Evolutionary conservation across 2,888 invertebrate species (phyloP).

Genomic region (Luffia ferchaultella): DNA sequence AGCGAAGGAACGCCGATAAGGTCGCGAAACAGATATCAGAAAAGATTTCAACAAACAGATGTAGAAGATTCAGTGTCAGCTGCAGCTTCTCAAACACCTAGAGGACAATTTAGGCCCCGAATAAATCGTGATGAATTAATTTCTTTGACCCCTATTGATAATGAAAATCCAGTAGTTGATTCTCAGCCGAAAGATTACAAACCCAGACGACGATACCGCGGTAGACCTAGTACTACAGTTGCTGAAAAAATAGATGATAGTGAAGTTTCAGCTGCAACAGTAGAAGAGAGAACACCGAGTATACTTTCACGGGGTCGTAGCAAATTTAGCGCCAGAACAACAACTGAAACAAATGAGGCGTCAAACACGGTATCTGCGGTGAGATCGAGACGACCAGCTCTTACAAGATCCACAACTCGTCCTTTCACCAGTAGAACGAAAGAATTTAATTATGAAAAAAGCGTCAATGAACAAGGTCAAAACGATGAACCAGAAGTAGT

Average conservation of each 20-base stretch:
- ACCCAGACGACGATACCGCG: slow-evolving; percentile 20
- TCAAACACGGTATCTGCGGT: slow-evolving; percentile 16
- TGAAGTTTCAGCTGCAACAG: slow-evolving; percentile 46
- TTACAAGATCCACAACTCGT: slow-evolving; percentile 48
- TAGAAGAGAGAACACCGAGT: slow-evolving; percentile 37
- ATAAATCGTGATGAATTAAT: slow-evolving; percentile 55
- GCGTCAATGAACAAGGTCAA: slow-evolving; percentile 19
- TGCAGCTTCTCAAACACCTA: slow-evolving; percentile 39
- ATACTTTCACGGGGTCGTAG: slow-evolving; percentile 41
- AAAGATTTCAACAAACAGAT: slow-evolving; percentile 23
- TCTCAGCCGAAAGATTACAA: slow-evolving; percentile 18
- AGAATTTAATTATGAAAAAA: slow-evolving; percentile 11
- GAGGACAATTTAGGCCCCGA: slow-evolving; percentile 39
- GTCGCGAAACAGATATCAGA: slow-evolving; percentile 27
- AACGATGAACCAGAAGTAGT: slow-evolving; percentile 19
- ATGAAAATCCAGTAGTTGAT: slow-evolving; percentile 22
- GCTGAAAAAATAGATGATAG: slow-evolving; percentile 36
- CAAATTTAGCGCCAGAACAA: slow-evolving; percentile 32
- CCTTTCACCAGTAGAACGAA: slow-evolving; percentile 37
- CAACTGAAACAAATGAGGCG: slow-evolving; percentile 22
- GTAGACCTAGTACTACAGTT: slow-evolving; percentile 27
- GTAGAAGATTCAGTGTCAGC: slow-evolving; percentile 43
- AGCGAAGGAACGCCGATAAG: slow-evolving; percentile 20
- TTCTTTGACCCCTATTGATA: slow-evolving; percentile 61
- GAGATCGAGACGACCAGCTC: slow-evolving; percentile 34